A percentile compares a stretch with the other conserved stretches of the same genome.
These are phyloP conservation scores for Misgurnus anguillicaudatus DNA, from an alignment of 2,113 vertebrate genomes.

Conservation along the genomic window DNA sequence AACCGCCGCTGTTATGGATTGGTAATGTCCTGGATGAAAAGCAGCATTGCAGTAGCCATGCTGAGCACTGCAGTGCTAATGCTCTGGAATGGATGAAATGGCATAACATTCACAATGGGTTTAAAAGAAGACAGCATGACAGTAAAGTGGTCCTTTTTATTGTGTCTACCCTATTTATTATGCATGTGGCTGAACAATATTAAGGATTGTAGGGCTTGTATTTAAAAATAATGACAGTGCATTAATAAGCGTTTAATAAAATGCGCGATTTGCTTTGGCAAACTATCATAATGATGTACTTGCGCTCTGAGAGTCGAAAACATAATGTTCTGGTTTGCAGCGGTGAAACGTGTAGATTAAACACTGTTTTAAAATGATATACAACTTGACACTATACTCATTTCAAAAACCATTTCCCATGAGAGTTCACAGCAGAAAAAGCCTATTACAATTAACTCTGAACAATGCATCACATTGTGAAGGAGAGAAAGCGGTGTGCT, in stretches of 20 bases:
- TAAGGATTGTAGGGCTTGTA: background rate
- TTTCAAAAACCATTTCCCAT: conserved; percentile 47
- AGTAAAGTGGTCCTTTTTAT: background rate
- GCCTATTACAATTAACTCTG: conserved; percentile 43
- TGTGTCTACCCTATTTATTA: background rate
- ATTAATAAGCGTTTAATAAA: conserved; percentile 21
- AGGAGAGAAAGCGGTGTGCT: conserved; percentile 11
- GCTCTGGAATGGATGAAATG: conserved; percentile 10
- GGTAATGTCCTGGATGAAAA: conserved; percentile 31
- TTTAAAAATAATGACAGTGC: conserved; percentile 10
- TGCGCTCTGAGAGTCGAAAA: conserved; percentile 7
- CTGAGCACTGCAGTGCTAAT: conserved; percentile 33
- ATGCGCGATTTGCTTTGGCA: conserved; percentile 3
- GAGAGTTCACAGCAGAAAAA: conserved; percentile 35
- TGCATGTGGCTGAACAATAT: background rate
- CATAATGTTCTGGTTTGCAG: conserved; percentile 26
- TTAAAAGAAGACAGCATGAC: background rate
- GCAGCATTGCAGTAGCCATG: conserved; percentile 39
- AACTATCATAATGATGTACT: background rate
- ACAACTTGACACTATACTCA: conserved; percentile 33
- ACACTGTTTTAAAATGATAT: conserved; percentile 39
- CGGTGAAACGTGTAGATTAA: conserved; percentile 24
- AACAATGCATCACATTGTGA: conserved; percentile 48
- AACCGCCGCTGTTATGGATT: conserved; percentile 28
- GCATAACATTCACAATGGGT: background rate